These are phyloP conservation scores for Neuroscelio doddi DNA, from an alignment of 2,888 invertebrate species.

Conservation along the genomic window DNA sequence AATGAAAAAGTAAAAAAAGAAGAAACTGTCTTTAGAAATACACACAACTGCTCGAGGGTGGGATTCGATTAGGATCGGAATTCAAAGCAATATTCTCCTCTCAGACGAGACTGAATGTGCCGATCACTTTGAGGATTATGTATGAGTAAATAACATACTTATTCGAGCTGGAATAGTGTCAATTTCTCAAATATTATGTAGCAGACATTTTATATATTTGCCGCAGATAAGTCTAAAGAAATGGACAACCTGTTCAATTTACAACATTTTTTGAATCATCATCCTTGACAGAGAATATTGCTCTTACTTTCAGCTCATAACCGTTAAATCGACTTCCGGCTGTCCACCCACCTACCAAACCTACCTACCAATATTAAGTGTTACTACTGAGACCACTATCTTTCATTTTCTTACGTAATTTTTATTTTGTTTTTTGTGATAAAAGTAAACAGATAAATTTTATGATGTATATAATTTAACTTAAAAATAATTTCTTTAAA, in stretches of 20 bases:
- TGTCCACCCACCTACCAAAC: slow-evolving; percentile 65
- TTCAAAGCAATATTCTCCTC: neutral
- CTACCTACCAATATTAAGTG: slow-evolving; percentile 51
- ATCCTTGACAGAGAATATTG: neutral
- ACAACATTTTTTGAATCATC: neutral
- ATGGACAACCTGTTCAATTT: neutral
- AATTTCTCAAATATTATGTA: neutral
- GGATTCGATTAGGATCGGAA: slow-evolving; percentile 6
- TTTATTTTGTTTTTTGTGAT: too few relatives aligned
- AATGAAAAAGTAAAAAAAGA: neutral
- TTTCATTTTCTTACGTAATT: neutral
- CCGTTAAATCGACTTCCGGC: slow-evolving; percentile 69
- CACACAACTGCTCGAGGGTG: neutral
- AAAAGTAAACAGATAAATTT: too few relatives aligned
- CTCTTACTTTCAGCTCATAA: slow-evolving; percentile 49
- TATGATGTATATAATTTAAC: too few relatives aligned
- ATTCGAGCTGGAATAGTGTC: neutral
- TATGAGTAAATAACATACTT: neutral
- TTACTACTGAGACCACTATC: neutral
- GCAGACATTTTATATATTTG: neutral
- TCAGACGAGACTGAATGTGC: too few relatives aligned
- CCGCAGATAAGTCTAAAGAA: neutral
- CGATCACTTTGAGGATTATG: neutral
- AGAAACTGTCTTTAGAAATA: neutral
- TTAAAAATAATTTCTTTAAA: too few relatives aligned